These are phyloP conservation scores for Tauraco erythrolophus DNA, from an alignment of 2,113 vertebrate species.

Conservation along the genomic window DNA sequence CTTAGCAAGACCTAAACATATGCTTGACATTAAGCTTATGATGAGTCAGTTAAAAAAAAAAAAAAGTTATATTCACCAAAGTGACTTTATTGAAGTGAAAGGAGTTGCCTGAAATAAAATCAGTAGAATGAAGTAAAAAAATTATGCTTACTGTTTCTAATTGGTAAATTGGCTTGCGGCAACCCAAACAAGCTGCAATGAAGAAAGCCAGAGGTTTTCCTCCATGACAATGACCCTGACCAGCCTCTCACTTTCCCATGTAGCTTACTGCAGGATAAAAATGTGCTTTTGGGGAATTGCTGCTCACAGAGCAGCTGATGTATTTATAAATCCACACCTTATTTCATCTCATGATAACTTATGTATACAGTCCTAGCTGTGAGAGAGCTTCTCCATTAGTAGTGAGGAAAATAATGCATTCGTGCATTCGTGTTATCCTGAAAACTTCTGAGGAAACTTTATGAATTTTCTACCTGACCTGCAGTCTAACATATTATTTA, in stretches of 20 bases:
- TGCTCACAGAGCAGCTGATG: neutral
- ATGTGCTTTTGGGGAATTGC: neutral
- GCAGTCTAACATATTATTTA: neutral
- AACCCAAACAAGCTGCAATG: neutral
- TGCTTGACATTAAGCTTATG: neutral
- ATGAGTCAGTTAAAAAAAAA: neutral
- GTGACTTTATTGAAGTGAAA: neutral
- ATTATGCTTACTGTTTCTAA: neutral
- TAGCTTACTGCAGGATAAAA: neutral
- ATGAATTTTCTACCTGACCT: neutral
- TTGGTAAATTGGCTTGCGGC: neutral
- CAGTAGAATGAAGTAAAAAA: neutral
- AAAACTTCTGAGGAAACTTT: neutral
- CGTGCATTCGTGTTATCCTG: neutral
- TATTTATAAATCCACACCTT: neutral
- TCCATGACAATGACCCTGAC: neutral
- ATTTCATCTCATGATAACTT: neutral
- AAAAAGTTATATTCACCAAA: neutral
- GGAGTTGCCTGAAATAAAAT: neutral
- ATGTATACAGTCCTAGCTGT: neutral
- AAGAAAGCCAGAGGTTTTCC: neutral
- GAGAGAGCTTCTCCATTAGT: neutral
- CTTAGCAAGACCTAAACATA: neutral
- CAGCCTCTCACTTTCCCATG: neutral
- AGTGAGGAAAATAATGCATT: neutral